Conservation (phyloP, 2,797 vertebrate genomes). For the Acanthiza pusilla region DNA sequence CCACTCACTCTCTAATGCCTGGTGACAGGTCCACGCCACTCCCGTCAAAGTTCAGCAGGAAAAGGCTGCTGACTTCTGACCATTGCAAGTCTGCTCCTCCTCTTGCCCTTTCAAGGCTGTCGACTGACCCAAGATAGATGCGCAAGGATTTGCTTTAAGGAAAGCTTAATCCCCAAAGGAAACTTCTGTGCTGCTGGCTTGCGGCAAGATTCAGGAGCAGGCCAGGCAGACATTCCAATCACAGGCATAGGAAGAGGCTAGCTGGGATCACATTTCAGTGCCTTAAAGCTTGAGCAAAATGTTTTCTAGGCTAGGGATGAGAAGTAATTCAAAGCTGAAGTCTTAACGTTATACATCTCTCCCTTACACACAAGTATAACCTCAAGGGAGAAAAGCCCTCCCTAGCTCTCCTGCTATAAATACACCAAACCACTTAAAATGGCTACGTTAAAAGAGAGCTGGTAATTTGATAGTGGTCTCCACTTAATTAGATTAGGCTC, state of each 20-base stretch:
- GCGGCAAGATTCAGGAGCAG: not conserved
- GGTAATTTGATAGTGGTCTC: conserved; percentile 57
- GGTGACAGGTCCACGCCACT: not conserved
- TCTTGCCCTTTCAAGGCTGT: not conserved
- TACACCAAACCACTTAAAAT: conserved; percentile 42
- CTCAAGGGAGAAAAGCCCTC: conserved; percentile 14
- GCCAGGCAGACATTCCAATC: not conserved
- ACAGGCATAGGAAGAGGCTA: not conserved
- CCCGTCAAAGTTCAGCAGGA: not conserved
- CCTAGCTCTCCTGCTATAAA: conserved; percentile 25
- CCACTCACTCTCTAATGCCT: not conserved
- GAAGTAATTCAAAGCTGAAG: not conserved
- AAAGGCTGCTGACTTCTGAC: not conserved
- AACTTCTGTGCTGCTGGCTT: not conserved
- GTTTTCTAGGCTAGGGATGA: not conserved
- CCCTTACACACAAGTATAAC: not conserved
- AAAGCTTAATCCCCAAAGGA: not conserved
- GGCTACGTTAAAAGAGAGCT: conserved; percentile 19
- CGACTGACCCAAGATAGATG: not conserved
- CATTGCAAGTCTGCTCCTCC: not conserved
- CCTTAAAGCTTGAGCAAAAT: not conserved
- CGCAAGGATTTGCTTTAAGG: not conserved
- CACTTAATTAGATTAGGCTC: conserved; percentile 54
- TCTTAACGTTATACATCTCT: not conserved
- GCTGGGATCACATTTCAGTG: not conserved